Conservation (phyloP, 2,888 invertebrate genomes). For the Thymelicus acteon region DNA sequence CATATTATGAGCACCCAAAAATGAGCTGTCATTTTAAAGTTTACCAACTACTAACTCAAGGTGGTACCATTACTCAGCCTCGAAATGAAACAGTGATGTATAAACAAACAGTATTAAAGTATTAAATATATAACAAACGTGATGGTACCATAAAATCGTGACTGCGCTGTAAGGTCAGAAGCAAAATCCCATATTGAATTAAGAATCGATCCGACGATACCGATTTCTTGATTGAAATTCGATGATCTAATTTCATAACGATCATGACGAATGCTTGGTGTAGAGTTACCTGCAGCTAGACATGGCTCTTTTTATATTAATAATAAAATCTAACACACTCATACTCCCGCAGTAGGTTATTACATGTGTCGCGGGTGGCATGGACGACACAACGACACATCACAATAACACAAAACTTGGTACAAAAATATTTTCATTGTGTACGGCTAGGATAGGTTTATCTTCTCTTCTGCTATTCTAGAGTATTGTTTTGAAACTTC, state of each 20-base stretch:
- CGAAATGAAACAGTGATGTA: conserved; percentile 26
- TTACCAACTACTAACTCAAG: conserved; percentile 1
- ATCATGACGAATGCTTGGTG: conserved; percentile 49
- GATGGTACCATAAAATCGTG: conserved; percentile 51
- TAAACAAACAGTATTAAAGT: conserved; percentile 30
- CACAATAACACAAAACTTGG: too few species aligned
- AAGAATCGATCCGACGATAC: conserved; percentile 53
- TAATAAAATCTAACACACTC: too few species aligned
- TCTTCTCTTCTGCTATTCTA: too few species aligned
- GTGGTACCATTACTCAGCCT: conserved; percentile 22
- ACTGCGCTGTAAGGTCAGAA: conserved; percentile 57
- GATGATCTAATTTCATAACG: conserved; percentile 71
- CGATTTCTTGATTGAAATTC: conserved; percentile 59
- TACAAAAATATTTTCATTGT: too few species aligned
- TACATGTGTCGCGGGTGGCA: too few species aligned
- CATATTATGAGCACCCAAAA: neutral
- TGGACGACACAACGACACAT: too few species aligned
- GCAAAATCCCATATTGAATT: conserved; percentile 63
- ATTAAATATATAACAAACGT: conserved; percentile 37
- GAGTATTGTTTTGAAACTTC: too few species aligned
- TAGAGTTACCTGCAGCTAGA: conserved; percentile 45
- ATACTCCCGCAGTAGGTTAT: too few species aligned
- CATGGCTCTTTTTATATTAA: neutral
- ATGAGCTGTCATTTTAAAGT: conserved; percentile 2
- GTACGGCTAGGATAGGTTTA: too few species aligned